These are phyloP conservation scores for Matsumurasca onukii DNA, from an alignment of 1,140 invertebrate species.

Conservation along the genomic window DNA sequence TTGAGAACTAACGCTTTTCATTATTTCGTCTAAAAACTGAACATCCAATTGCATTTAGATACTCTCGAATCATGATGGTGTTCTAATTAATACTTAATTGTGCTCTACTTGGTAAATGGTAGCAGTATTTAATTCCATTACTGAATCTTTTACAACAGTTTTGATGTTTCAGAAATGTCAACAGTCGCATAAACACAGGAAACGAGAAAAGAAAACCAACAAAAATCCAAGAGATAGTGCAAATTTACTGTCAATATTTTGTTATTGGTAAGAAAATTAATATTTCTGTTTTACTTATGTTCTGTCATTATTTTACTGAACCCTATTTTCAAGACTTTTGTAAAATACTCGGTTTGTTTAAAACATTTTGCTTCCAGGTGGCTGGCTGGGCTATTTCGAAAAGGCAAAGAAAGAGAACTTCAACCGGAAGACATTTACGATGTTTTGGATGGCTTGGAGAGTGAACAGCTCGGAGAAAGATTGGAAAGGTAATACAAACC, in stretches of 20 bases:
- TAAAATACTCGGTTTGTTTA: background rate
- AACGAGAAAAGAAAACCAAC: slow-evolving; percentile 26
- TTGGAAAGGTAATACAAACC: slow-evolving; percentile 27
- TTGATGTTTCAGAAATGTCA: slow-evolving; percentile 23
- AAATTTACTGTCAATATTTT: slow-evolving; percentile 22
- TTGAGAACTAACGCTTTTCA: too few relatives aligned
- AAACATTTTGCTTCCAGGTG: slow-evolving; percentile 1
- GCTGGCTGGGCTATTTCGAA: slow-evolving; percentile 8
- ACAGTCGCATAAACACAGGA: slow-evolving; percentile 24
- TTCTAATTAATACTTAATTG: too few relatives aligned
- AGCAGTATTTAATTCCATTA: too few relatives aligned
- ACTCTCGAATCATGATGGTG: too few relatives aligned
- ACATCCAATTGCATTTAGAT: too few relatives aligned
- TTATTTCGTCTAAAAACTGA: too few relatives aligned
- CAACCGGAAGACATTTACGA: slow-evolving; percentile 22
- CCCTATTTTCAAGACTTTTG: background rate
- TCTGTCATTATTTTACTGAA: background rate
- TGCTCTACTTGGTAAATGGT: too few relatives aligned
- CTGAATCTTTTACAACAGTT: too few relatives aligned
- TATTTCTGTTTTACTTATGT: background rate
- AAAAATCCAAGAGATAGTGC: slow-evolving; percentile 14
- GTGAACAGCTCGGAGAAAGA: slow-evolving; percentile 17
- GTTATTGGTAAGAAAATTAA: slow-evolving; percentile 28
- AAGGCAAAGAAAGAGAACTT: slow-evolving; percentile 17
- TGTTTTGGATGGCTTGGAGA: slow-evolving; percentile 23